A percentile compares a stretch with the other conserved stretches of the same genome.
phyloP scores from a whole-genome alignment of 2,113 vertebrate genomes.

The Paratilapia polleni region DNA sequence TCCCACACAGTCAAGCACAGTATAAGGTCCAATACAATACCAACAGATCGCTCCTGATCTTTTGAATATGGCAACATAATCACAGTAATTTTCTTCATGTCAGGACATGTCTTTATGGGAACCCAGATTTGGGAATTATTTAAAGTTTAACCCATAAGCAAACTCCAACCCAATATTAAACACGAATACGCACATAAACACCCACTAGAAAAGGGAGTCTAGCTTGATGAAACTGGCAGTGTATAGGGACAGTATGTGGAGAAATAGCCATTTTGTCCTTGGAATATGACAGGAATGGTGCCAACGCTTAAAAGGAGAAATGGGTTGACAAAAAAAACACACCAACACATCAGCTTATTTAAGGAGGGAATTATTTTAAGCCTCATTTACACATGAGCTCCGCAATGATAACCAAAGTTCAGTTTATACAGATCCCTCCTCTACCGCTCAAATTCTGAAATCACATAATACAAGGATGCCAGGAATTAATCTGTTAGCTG shows the following conservation, averaged over 20 bases:
- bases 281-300: slow-evolving; percentile 52
- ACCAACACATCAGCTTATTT: slow-evolving; percentile 53
- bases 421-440: slow-evolving; percentile 51
- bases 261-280: slow-evolving; percentile 57
- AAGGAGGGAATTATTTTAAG: slow-evolving; percentile 57
- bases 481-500: slow-evolving; percentile 61
- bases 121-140: slow-evolving; percentile 46
- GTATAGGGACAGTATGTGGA: slow-evolving; percentile 46
- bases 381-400: slow-evolving; percentile 59
- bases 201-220: slow-evolving; percentile 48
- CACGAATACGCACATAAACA: slow-evolving; percentile 56
- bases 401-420: slow-evolving; percentile 62
- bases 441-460: slow-evolving; percentile 47
- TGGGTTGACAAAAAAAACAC: slow-evolving; percentile 53
- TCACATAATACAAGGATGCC: slow-evolving; percentile 54
- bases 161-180: slow-evolving; percentile 52
- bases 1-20: slow-evolving; percentile 68
- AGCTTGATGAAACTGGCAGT: slow-evolving; percentile 68
- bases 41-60: slow-evolving; percentile 44
- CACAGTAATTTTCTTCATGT: slow-evolving; percentile 49
- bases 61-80: slow-evolving; percentile 58
- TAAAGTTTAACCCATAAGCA: slow-evolving; percentile 43
- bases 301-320: slow-evolving; percentile 51
- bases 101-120: slow-evolving; percentile 45
- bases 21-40: slow-evolving; percentile 71